Evolutionary conservation across 2,113 vertebrate genomes (phyloP), one percentile per base, ranked within the genome.

Genomic region (Hypocryptadius cinnamomeus): DNA sequence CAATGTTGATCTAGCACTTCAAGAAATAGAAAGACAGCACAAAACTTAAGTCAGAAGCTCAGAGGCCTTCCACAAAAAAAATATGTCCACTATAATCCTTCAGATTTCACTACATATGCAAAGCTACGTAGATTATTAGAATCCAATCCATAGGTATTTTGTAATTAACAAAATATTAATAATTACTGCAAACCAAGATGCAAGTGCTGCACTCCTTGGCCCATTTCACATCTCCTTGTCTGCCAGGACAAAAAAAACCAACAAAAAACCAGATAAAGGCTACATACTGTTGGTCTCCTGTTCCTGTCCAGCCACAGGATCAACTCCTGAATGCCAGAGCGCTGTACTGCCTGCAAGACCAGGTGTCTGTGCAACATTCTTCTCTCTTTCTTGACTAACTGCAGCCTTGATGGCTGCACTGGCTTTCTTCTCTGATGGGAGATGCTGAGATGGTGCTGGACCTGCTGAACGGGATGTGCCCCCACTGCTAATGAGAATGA

Each of bases 401-500:
- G 54, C 57, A 57, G 45, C 83, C 53, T 60, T 91, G 69, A 31
- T 10, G 21, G 66, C 68, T 63, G 53, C 25, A 40, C 28, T 54
- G n/a, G 22, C 2, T 50, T 96, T 96, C 57, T 90, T 90, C 48
- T 95, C 95, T 79, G 83, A 56, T 9, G 71, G 77, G 76, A 88
- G 80, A 15, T 27, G 61, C 48, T 89, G 94, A 0, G 45, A 40
- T 25, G 60, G 54, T 24, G 77, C 13, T 25, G 83, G 25, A 73
- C 53, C 77, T 68, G 79, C 47, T 51, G 95, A 63, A 33, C 30
- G 64, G 24, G 93, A 80, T 0, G 95, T 64, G 40, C 96, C 95
- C 27, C 97, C 97, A 20, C 97, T 97, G 87, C 98, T 98, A 66
- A 99, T 97, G 48, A 99, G 98, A 94, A 99, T 99, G 90, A 99